These are phyloP conservation scores for Oreotrochilus melanogaster DNA, from an alignment of 2,113 vertebrate genomes.

Conservation along the genomic window DNA sequence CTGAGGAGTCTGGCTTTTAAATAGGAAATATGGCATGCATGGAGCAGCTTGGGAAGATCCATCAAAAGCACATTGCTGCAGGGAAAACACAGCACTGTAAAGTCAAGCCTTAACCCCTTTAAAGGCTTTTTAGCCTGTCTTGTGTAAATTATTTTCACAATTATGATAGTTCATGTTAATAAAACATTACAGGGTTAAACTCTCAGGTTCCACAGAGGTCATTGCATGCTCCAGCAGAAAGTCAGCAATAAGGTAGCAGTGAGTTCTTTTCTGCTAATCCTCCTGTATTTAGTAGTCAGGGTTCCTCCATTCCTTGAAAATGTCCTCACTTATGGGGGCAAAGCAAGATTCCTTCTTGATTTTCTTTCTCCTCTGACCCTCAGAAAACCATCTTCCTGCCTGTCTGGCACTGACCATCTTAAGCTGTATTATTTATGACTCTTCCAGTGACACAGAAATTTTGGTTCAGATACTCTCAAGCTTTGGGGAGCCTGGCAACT, in stretches of 20 bases:
- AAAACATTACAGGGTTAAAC: neutral
- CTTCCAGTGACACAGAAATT: neutral
- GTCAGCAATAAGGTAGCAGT: neutral
- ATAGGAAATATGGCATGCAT: slow-evolving; percentile 1
- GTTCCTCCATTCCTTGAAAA: neutral
- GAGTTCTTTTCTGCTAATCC: neutral
- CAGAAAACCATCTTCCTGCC: neutral
- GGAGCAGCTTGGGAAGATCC: neutral
- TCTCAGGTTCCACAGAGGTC: neutral
- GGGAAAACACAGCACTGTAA: neutral
- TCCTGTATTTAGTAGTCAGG: neutral
- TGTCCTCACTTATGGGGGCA: neutral
- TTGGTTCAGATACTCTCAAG: neutral
- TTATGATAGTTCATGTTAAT: accelerated
- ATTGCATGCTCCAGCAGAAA: neutral
- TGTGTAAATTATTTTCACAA: neutral
- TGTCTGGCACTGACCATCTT: neutral
- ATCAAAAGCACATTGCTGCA: neutral
- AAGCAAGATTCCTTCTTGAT: neutral
- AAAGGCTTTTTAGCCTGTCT: neutral
- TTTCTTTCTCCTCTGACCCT: neutral
- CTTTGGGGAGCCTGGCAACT: neutral
- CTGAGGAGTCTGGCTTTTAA: neutral
- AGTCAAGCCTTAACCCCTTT: neutral
- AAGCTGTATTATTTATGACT: neutral